Evolutionary conservation across 2,797 vertebrate genomes (phyloP), one percentile per base, ranked within the genome.

Genomic region (Dipus sagitta): DNA sequence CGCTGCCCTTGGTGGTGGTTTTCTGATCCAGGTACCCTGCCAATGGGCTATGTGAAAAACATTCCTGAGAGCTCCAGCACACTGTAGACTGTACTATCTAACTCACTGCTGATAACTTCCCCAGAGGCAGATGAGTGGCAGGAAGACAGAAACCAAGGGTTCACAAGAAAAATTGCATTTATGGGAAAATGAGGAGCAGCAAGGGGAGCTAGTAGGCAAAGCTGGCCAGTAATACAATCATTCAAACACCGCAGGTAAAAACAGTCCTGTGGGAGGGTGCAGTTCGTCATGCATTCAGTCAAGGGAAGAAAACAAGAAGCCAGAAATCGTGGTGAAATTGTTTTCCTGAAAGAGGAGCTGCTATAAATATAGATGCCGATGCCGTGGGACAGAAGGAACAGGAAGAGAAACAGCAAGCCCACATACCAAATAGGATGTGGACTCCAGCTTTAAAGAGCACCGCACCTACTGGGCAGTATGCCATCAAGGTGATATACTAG

Each of bases 221-320:
- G 76, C 72, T 74, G 64, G 64, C 71, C 80, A 15, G 88, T 86
- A 42, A 86, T 54, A 79, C 10, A 90, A 42, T 92, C 92, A 93
- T 82, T 93, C 92, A 83, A 76, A 95, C 85, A 90, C 83, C 23
- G 1, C 93, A 95, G 93, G 90, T 96, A 68, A 84, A 90, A 92
- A 81, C 62, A 88, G 82, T 12, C 74, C 78, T 64, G 64, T 0
- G 70, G 47, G 83, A 93, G 28, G 28, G 62, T 38, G 71, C 60
- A 52, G 14, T 85, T 65, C 9, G 3, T 94, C 85, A 72, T 83
- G 52, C 5, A 28, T 70, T 95, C 93, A 82, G 80, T 89, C 72
- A 92, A 86, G 90, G 94, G 94, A 95, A 82, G 60, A 96, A 96
- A 97, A 74, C 92, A 90, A 96, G 83, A 90, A 93, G 88, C 72